Base-by-base conservation (phyloP, 2,888 invertebrate species). In the Fragum sueziense region DNA sequence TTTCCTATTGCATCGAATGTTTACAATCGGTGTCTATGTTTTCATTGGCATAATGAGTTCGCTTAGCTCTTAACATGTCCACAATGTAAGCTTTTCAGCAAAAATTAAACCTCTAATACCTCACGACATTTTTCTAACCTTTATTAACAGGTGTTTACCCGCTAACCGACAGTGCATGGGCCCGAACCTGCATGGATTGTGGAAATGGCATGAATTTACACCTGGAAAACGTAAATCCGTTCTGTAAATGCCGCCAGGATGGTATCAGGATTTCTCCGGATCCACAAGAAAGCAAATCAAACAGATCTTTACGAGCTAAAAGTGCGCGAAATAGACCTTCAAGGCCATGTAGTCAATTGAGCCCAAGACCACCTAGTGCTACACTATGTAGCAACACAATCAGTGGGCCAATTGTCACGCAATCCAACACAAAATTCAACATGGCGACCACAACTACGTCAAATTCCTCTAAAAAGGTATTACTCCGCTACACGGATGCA, bases 181-280 rank as follows among this genome's bases (percentile, higher is more conserved):
- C 83, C 62, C 84, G 88, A 71, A 87, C 88, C 47, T 91, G 90
- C 82, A 79, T 76, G 51, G 86, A 87, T 79, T 91, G 91, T 84
- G 91, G 91, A 31, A 87, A 86, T 68, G 90, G 90, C 72, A 89
- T 87, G 86, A 90, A 89, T 83, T 82, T 91, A 70, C 89, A 87
- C 59, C 86, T 90, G 62, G 86, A 89, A 79, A 85, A 86, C 78
- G 79, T 76, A 79, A 88, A 90, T 78, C 87, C 89, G 57, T 85
- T 87, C 82, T 91, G 91, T 84, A 88, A 88, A 73, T 91, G 90
- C 85, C 89, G 87, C 57, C 86, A 87, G 72, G 90, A 90, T 72
- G 88, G 88, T 31, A 85, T 90, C 17, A 59, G 81, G 74, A 69
- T 85, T 34, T 80, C 85, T 27, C 81, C 85, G 41, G 82, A 83